Evolutionary conservation across 2,113 vertebrate genomes (phyloP).

Genomic region (Pelmatolapia mariae): DNA sequence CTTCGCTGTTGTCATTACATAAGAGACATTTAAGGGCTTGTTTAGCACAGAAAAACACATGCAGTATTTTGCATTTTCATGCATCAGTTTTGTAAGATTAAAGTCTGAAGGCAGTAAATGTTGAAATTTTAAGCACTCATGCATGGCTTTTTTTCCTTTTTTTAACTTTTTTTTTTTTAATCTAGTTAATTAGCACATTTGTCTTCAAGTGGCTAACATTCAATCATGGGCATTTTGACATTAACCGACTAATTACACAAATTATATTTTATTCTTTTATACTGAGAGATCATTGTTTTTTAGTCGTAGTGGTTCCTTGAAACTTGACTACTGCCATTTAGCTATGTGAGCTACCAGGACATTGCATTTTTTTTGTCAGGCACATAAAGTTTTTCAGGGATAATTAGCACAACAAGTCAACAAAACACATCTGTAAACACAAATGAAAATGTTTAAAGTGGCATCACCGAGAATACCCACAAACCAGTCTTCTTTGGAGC

Average conservation of each 20-base stretch:
- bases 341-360: background rate
- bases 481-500: background rate
- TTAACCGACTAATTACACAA: background rate
- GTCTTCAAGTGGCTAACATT: background rate
- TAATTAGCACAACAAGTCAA: background rate
- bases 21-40: background rate
- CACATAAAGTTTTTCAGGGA: background rate
- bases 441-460: background rate
- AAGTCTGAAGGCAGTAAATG: background rate
- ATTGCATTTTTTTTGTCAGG: background rate
- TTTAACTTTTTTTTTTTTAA: rapidly evolving
- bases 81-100: background rate
- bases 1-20: background rate
- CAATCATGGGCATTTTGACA: background rate
- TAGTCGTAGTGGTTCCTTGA: background rate
- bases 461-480: background rate
- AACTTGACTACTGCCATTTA: background rate
- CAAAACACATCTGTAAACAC: background rate
- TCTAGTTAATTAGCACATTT: background rate
- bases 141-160: rapidly evolving
- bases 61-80: background rate
- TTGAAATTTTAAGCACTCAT: background rate
- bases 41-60: background rate
- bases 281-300: background rate
- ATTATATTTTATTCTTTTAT: background rate